Conservation (phyloP, 2,797 vertebrate species). For the Pangasius djambal region DNA sequence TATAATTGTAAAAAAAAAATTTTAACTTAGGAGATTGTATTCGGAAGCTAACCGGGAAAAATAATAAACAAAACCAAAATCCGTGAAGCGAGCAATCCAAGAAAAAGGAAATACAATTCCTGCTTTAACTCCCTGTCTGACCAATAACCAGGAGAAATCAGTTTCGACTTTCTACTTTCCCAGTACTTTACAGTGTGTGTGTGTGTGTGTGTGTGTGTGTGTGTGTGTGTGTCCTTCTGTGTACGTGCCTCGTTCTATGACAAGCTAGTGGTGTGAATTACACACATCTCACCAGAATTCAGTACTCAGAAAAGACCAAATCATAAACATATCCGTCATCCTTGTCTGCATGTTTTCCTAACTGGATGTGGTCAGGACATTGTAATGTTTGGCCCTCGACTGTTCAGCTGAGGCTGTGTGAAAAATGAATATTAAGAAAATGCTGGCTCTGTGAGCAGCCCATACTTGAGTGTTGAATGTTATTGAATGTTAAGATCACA, state of each 20-base stretch:
- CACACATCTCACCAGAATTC: background rate
- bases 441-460: background rate
- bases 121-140: background rate
- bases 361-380: conserved; percentile 12
- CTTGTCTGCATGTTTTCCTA: conserved; percentile 32
- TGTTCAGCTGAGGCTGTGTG: conserved; percentile 34
- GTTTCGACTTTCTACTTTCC: background rate
- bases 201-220: background rate
- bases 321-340: conserved; percentile 21
- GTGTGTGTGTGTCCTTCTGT: conserved; percentile 24
- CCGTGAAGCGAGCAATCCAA: background rate
- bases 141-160: background rate
- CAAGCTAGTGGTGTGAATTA: background rate
- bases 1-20: background rate
- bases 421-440: conserved; percentile 32
- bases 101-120: background rate
- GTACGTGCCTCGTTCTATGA: background rate
- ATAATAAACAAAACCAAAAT: background rate
- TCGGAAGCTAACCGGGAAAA: background rate
- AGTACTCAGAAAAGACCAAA: background rate
- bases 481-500: background rate
- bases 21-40: background rate
- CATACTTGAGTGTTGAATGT: background rate
- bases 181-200: background rate
- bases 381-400: conserved; percentile 35